phyloP scores from a whole-genome alignment of 2,113 vertebrate species.

The Carassius gibelio region DNA sequence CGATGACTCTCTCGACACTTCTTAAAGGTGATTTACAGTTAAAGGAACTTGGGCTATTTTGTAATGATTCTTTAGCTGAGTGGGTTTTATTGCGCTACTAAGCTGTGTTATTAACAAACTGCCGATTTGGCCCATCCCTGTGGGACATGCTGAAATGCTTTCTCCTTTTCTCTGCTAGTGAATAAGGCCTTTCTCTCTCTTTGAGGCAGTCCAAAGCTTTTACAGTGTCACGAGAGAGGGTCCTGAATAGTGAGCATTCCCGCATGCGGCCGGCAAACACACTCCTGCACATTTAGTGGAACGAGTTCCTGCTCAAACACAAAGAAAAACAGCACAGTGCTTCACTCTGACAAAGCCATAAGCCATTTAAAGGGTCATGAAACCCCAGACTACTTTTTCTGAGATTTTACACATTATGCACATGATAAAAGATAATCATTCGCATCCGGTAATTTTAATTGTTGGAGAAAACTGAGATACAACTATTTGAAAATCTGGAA shows the following conservation, averaged over 20 bases:
- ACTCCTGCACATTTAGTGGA: background rate
- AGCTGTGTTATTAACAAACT: conserved; percentile 60
- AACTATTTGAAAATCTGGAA: too few species aligned
- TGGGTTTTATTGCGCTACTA: conserved; percentile 68
- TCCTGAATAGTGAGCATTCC: conserved; percentile 8
- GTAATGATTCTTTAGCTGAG: conserved; percentile 66
- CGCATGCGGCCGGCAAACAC: conserved; percentile 25
- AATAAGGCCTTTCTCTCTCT: conserved; percentile 48
- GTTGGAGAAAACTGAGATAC: too few species aligned
- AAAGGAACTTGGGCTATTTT: conserved; percentile 70
- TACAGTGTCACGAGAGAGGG: conserved; percentile 22
- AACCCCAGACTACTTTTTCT: too few species aligned
- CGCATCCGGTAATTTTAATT: too few species aligned
- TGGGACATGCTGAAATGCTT: conserved; percentile 53
- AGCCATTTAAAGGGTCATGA: too few species aligned
- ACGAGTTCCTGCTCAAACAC: background rate
- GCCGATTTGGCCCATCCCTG: conserved; percentile 37
- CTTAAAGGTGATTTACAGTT: conserved; percentile 78
- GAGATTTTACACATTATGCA: too few species aligned
- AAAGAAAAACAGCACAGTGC: background rate
- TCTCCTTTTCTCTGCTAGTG: conserved; percentile 49
- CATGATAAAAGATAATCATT: too few species aligned
- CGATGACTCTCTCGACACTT: conserved; percentile 76
- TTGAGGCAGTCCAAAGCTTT: conserved; percentile 43
- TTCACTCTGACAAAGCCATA: background rate